Base-by-base conservation (phyloP, 2,888 invertebrate genomes). In the Tolmerus cingulatus region DNA sequence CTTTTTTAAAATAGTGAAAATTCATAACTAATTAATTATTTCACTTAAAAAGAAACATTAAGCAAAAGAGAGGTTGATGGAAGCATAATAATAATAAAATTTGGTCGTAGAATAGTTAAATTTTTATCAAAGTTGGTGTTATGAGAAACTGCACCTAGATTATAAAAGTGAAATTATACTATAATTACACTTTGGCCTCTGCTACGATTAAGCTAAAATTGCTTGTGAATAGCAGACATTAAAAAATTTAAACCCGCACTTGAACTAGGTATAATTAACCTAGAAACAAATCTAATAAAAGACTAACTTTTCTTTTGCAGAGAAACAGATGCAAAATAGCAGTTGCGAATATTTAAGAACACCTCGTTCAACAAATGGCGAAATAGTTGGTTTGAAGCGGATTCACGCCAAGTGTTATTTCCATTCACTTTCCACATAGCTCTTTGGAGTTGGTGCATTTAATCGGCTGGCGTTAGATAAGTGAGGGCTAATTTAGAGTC, bases 381-480 rank as follows among this genome's bases (percentile, higher is more conserved):
- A 66, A 66, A 66, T 66, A 66, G 27, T 66, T 66, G 8, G 27
- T 23, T 66, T 66, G 27, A 66, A 66, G 8, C 78, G 78, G 78
- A 78, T 78, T 37, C 43, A 78, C 78, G n/a, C 43, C 78, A 43
- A 23, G 78, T 78, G 66, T 23, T 27, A 12, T 23, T 66, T 66
- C 23, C 78, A 43, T 78, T 78, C 78, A 78, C 78, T 78, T 78
- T 78, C 46, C 43, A 43, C 78, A 23, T 78, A 43, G 78, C 19
- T 40, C 12, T 23, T 46, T 43, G 43, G 23, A 78, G 78, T 78
- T 43, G 78, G 46, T 40, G 78, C 78, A 78, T 43, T 40, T 78
- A 23, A 14, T 78, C 43, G 19, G 23, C 16, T 8, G 9, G 12
- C 12, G 7, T 12, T 23, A 19, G 19, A 78, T 78, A 78, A 43